These are phyloP conservation scores for Dichetophora obliterata DNA, from an alignment of 2,888 invertebrate species.

Conservation along the genomic window DNA sequence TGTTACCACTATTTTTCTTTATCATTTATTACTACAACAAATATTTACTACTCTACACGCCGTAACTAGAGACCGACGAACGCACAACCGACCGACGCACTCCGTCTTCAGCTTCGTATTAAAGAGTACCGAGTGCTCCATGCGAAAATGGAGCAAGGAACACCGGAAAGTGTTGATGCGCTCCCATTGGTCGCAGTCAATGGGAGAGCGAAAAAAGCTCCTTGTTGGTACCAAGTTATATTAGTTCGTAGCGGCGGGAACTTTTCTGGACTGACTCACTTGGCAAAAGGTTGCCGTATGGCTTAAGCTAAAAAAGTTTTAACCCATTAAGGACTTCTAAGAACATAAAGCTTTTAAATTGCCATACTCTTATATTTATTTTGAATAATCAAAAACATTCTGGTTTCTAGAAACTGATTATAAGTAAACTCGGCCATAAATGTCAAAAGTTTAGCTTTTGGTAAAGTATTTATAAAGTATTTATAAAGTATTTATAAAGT, in stretches of 20 bases:
- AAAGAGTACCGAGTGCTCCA: conserved; percentile 48
- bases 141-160: conserved; percentile 31
- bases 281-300: background rate
- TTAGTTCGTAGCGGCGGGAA: background rate
- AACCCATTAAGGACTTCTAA: conserved; percentile 5
- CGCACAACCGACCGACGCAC: conserved; percentile 58
- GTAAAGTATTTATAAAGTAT: no score
- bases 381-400: background rate
- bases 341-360: background rate
- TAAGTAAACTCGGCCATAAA: background rate
- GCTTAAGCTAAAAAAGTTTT: background rate
- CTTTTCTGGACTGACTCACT: background rate
- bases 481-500: no score
- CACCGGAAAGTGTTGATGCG: conserved; percentile 8
- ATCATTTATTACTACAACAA: conserved; percentile 49
- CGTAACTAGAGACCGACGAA: conserved; percentile 47
- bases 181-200: background rate
- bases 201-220: conserved; percentile 7
- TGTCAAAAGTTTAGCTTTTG: no score
- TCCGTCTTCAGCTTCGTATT: conserved; percentile 65
- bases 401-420: background rate
- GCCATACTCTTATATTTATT: background rate
- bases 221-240: no score
- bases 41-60: conserved; percentile 48
- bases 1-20: background rate